Evolutionary conservation across 1,140 invertebrate genomes (phyloP).

Genomic region (Zaprionus lachaisei): DNA sequence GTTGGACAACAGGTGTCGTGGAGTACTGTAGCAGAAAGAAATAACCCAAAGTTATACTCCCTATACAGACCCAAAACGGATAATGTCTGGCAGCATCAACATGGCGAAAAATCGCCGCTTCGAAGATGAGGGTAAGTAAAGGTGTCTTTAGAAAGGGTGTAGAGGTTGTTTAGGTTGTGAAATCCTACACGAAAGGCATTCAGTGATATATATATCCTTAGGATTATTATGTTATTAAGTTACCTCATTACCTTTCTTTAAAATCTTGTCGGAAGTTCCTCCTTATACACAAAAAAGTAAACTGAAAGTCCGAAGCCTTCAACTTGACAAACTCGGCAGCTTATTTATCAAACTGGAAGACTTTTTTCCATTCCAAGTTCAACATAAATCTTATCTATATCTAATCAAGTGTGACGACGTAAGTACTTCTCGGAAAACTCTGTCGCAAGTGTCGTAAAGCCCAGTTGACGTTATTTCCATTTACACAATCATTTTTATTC

Average conservation of each 20-base stretch:
- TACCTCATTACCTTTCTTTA: too few species aligned
- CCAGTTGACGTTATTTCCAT: not conserved
- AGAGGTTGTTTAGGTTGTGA: not conserved
- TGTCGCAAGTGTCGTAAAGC: not conserved
- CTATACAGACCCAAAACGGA: too few species aligned
- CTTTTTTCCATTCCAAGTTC: not conserved
- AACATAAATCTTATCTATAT: conserved; percentile 26
- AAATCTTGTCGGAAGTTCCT: too few species aligned
- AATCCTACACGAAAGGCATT: not conserved
- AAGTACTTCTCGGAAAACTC: not conserved
- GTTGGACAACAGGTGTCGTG: conserved; percentile 5
- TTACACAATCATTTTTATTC: not conserved
- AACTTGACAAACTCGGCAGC: not conserved
- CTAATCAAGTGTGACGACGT: conserved; percentile 11
- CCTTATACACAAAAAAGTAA: not conserved
- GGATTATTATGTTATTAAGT: too few species aligned
- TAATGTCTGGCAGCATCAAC: conserved; percentile 30
- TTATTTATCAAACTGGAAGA: not conserved
- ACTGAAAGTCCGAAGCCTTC: conserved; percentile 18
- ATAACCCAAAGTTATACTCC: not conserved
- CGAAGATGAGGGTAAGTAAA: conserved; percentile 60
- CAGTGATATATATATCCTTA: not conserved
- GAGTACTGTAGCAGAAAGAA: conserved; percentile 4
- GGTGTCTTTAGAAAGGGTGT: not conserved
- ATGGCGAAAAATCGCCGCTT: conserved; percentile 67